These are phyloP conservation scores for Coptotermes formosanus DNA, from an alignment of 1,140 invertebrate genomes.

Conservation along the genomic window DNA sequence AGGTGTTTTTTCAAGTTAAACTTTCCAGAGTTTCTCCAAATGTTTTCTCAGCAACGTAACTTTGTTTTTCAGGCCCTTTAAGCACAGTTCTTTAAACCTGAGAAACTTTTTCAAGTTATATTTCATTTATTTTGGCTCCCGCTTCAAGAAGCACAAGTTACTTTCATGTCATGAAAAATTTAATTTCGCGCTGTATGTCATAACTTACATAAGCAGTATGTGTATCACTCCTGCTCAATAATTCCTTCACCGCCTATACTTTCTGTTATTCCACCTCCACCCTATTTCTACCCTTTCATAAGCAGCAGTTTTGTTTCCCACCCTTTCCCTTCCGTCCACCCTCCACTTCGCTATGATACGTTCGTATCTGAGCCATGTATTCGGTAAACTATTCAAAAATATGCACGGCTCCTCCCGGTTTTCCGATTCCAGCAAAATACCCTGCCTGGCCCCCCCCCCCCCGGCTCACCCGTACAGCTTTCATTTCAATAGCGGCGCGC, in stretches of 20 bases:
- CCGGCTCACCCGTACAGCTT: background rate
- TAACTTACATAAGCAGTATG: background rate
- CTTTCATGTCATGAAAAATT: background rate
- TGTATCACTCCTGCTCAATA: background rate
- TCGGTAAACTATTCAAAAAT: constrained; percentile 14
- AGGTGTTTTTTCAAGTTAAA: too few relatives aligned
- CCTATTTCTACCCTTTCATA: constrained; percentile 12
- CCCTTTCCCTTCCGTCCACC: background rate
- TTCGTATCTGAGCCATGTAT: constrained; percentile 4
- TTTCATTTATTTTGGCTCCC: background rate
- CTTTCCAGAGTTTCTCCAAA: too few relatives aligned
- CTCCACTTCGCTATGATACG: background rate
- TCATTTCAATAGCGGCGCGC: constrained; percentile 6
- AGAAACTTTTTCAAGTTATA: too few relatives aligned
- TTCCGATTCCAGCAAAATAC: constrained; percentile 6
- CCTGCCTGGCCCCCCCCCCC: background rate
- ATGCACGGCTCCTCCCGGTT: constrained; percentile 12
- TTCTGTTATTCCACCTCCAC: background rate
- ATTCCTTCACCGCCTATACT: constrained; percentile 2
- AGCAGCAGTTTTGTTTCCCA: constrained; percentile 10
- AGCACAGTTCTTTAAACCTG: too few relatives aligned
- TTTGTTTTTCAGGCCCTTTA: too few relatives aligned
- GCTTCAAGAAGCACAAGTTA: background rate
- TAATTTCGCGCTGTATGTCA: background rate
- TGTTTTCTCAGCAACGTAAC: too few relatives aligned